Base-by-base conservation (phyloP, 2,797 vertebrate species). In the Diplodus sargus region DNA sequence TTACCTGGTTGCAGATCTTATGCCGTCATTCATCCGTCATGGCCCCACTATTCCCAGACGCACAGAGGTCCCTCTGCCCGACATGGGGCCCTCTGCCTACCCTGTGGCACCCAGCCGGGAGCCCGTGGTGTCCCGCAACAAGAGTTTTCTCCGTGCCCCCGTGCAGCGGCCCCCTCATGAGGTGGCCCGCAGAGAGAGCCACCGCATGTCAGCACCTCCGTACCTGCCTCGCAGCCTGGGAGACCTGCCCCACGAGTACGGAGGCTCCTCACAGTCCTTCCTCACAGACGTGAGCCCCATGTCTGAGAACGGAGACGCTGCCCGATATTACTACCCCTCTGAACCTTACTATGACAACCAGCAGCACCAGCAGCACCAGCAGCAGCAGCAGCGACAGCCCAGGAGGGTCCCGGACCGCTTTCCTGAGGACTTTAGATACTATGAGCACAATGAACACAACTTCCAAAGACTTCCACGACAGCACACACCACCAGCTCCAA, bases 1-100 rank as follows among this genome's bases (percentile, higher is more conserved):
- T 73, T 17, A 25, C 52, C 14, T 71, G 16, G 0, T 78, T 83
- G 17, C 89, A 99, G 98, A 97, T 96, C 96, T 99, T 79, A 99
- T 99, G 97, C 97, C 98, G 88, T 98, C 98, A 0, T 99, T 99
- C 75, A 99, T 99, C 88, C 98, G 98, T 23, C 98, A 99, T 77
- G 98, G 98, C 59, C 98, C 98, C 34, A 99, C 97, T 75, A 99
- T 99, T 83, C 98, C 98, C 22, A 94, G 98, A 85, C 96, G 98
- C 79, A 94, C 96, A 13, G 98, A 99, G 85, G 92, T 97, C 72
- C 95, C 97, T 60, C 93, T 97, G 72, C 94, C 96, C 12, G 98
- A 98, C 48, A 89, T 94, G 68, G 94, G 90, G 11, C 86, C 94
- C 12, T 87, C 93, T 10, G 61, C 90, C 51, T 94, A 94, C 78